Conservation (phyloP, 92 coral and sea anemone species). For the Phenganax stokvisi region DNA sequence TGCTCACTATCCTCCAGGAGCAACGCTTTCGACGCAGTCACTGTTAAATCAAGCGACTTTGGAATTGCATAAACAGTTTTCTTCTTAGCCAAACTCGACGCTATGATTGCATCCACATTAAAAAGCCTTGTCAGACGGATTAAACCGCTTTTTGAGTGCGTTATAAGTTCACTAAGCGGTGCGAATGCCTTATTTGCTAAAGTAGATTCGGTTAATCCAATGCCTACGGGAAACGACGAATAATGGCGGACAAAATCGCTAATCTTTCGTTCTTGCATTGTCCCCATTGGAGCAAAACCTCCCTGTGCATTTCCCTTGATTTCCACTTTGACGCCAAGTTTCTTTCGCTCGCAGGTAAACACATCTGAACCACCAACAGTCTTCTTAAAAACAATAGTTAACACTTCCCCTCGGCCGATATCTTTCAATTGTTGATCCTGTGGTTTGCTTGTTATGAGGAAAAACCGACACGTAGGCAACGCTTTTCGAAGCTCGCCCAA, state of each 20-base stretch:
- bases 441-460: slow-evolving; percentile 16
- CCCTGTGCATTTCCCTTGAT: slow-evolving; percentile 18
- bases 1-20: slow-evolving; percentile 11
- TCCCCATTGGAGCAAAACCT: slow-evolving; percentile 39
- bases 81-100: slow-evolving; percentile 23
- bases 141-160: slow-evolving; percentile 24
- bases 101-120: slow-evolving; percentile 6
- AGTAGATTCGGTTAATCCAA: slow-evolving; percentile 31
- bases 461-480: slow-evolving; percentile 31
- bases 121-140: slow-evolving; percentile 23
- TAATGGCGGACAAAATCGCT: slow-evolving; percentile 38
- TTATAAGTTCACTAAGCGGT: slow-evolving; percentile 17
- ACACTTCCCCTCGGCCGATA: slow-evolving; percentile 10
- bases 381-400: slow-evolving; percentile 32
- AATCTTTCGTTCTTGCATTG: slow-evolving; percentile 8
- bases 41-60: not conserved
- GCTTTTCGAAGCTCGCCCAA: slow-evolving; percentile 29
- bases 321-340: slow-evolving; percentile 4
- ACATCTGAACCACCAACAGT: slow-evolving; percentile 16
- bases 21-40: slow-evolving; percentile 36
- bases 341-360: slow-evolving; percentile 25
- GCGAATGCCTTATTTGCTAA: slow-evolving; percentile 18
- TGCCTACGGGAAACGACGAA: slow-evolving; percentile 36
- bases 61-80: slow-evolving; percentile 23
- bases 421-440: slow-evolving; percentile 8